These are phyloP conservation scores for Sebastes hubbsi DNA, from an alignment of 2,797 vertebrate species.

Conservation along the genomic window DNA sequence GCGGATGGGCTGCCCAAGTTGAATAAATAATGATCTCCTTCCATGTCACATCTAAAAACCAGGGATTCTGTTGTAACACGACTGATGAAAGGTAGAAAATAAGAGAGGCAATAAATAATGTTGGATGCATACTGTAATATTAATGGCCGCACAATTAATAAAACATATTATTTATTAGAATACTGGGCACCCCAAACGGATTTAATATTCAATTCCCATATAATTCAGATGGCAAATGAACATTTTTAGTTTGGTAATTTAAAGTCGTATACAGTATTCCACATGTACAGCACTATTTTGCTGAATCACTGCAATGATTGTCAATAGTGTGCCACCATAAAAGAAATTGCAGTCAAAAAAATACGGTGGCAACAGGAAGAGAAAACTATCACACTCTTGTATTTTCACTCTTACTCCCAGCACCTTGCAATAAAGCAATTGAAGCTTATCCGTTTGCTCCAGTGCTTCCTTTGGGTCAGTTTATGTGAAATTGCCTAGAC, in stretches of 20 bases:
- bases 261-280: background rate
- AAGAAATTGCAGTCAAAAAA: background rate
- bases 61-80: background rate
- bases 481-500: conserved; percentile 11
- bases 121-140: background rate
- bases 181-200: background rate
- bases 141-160: background rate
- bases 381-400: background rate
- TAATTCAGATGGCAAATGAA: background rate
- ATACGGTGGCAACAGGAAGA: background rate
- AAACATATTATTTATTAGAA: background rate
- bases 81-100: background rate
- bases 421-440: conserved; percentile 6
- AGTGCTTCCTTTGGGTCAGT: conserved; percentile 19
- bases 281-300: background rate
- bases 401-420: background rate
- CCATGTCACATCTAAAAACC: background rate
- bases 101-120: background rate
- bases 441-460: background rate
- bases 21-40: background rate
- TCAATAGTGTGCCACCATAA: background rate
- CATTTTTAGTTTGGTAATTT: background rate
- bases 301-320: background rate
- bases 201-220: background rate
- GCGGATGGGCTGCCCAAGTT: background rate